A percentile compares a stretch with the other conserved stretches of the same genome.
Conservation (phyloP, 92 coral and sea anemone genomes). For the Epizoanthus rinbou region DNA sequence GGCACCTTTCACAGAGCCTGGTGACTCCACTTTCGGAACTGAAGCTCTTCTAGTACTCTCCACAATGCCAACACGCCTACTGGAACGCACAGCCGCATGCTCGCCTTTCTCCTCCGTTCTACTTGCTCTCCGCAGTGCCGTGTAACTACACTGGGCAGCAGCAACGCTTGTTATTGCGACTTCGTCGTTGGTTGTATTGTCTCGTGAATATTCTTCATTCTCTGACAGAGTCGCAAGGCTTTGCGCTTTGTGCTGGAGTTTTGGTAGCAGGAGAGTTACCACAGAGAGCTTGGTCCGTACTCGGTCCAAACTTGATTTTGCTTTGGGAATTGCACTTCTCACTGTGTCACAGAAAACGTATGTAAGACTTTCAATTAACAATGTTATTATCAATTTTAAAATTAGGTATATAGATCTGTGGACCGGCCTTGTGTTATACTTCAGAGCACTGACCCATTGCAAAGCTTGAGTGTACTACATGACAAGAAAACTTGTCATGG, state of each 20-base stretch:
- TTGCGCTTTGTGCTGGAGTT: conserved; percentile 48
- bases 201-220: neutral
- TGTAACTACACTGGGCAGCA: conserved; percentile 12
- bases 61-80: conserved; percentile 7
- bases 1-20: neutral
- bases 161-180: conserved; percentile 28
- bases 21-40: neutral
- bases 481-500: neutral
- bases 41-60: neutral
- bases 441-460: neutral
- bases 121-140: conserved; percentile 9
- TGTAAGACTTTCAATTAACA: neutral
- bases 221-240: conserved; percentile 27
- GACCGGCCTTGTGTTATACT: neutral
- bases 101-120: conserved; percentile 28
- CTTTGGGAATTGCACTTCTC: conserved; percentile 80
- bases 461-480: too few species aligned
- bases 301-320: conserved; percentile 71
- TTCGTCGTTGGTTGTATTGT: conserved; percentile 5
- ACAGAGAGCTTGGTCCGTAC: conserved; percentile 74
- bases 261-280: conserved; percentile 74
- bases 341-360: conserved; percentile 39
- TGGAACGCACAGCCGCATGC: neutral
- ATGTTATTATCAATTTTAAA: too few species aligned
- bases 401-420: too few species aligned